phyloP scores from a whole-genome alignment of 2,888 invertebrate species.

The Microplitis deprimator region DNA sequence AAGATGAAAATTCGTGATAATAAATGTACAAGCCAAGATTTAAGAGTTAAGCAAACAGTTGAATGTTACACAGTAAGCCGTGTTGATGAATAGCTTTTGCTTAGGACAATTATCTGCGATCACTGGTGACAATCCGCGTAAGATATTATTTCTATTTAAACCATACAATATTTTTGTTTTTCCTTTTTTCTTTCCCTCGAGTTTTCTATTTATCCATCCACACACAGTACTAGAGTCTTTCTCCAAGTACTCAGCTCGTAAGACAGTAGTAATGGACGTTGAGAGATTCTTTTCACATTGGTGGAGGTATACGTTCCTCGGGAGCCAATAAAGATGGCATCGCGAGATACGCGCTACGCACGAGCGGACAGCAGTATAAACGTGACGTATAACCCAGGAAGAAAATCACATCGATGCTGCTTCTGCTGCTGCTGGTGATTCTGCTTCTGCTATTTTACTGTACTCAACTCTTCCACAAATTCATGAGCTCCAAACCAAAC shows the following conservation, averaged over 20 bases:
- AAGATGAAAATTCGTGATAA: not conserved
- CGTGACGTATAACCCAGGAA: slow-evolving; percentile 36
- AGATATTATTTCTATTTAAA: not conserved
- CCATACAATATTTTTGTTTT: not conserved
- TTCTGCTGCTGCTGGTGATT: not conserved
- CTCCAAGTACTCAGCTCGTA: not conserved
- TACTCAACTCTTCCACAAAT: slow-evolving; percentile 13
- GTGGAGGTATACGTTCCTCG: slow-evolving; percentile 5
- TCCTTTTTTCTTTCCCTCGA: not conserved
- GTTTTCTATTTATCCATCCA: not conserved
- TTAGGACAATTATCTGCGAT: not conserved
- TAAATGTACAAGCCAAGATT: not conserved
- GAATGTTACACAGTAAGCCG: not conserved
- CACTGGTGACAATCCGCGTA: not conserved
- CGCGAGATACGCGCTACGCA: slow-evolving; percentile 35
- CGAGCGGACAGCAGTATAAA: slow-evolving; percentile 34
- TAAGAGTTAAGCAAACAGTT: not conserved
- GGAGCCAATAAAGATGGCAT: slow-evolving; percentile 35
- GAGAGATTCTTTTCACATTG: slow-evolving; percentile 1
- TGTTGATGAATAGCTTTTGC: slow-evolving; percentile 2
- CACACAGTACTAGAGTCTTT: not conserved
- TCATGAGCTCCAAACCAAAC: slow-evolving; percentile 8
- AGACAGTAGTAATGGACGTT: slow-evolving; percentile 14
- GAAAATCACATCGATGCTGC: slow-evolving; percentile 27
- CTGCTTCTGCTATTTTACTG: slow-evolving; percentile 1